Conservation (phyloP, 2,797 vertebrate genomes). For the Falco peregrinus region DNA sequence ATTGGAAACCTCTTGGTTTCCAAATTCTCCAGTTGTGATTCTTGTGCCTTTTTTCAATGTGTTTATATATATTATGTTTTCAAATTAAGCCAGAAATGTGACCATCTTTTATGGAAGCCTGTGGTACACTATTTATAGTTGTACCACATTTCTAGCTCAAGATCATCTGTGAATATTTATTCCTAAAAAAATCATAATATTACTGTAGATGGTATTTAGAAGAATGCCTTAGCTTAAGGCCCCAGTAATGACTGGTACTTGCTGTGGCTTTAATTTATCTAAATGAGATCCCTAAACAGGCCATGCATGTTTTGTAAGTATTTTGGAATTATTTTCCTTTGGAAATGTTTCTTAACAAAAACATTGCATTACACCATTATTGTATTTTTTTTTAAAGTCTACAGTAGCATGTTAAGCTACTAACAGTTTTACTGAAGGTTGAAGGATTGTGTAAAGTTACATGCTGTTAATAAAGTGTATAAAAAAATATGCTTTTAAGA, state of each 20-base stretch:
- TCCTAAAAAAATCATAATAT: not conserved
- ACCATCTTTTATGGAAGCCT: not conserved
- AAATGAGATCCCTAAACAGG: not conserved
- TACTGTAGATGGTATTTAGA: not conserved
- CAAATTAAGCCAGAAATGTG: not conserved
- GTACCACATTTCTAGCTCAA: not conserved
- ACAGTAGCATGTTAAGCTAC: not conserved
- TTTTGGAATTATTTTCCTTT: not conserved
- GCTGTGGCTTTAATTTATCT: not conserved
- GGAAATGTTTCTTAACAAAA: not conserved
- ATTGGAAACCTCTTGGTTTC: not conserved
- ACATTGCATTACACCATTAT: not conserved
- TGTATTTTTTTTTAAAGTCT: not conserved
- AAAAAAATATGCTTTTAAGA: not conserved
- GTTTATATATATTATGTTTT: not conserved
- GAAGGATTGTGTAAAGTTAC: not conserved
- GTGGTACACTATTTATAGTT: not conserved
- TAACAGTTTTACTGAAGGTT: not conserved
- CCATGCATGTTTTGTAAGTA: not conserved
- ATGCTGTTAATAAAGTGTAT: not conserved
- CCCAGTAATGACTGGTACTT: not conserved
- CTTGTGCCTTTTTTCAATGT: not conserved
- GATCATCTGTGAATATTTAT: not conserved
- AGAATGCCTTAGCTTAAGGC: not conserved
- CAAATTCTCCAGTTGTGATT: not conserved